Evolutionary conservation across 2,888 invertebrate species (phyloP).

Genomic region (Agrotis ipsilon): DNA sequence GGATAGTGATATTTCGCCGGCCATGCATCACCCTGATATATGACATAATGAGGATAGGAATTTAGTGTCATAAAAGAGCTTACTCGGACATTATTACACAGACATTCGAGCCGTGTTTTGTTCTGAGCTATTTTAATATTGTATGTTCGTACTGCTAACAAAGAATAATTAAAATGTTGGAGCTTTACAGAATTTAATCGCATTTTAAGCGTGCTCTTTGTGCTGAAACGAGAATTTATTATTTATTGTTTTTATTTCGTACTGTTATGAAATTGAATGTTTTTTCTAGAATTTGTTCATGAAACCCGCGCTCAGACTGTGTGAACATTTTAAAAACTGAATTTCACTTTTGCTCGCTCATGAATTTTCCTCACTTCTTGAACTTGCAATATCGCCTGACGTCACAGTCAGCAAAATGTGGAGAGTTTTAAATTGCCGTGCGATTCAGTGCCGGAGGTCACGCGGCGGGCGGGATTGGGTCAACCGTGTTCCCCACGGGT

Average conservation of each 20-base stretch:
- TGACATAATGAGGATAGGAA: slow-evolving; percentile 75
- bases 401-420: slow-evolving; percentile 56
- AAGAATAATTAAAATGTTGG: slow-evolving; percentile 42
- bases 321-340: slow-evolving; percentile 29
- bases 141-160: slow-evolving; percentile 31
- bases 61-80: slow-evolving; percentile 68
- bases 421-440: slow-evolving; percentile 51
- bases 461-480: neutral
- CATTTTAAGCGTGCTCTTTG: slow-evolving; percentile 40
- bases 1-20: slow-evolving; percentile 69
- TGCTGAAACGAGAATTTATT: slow-evolving; percentile 21
- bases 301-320: slow-evolving; percentile 8
- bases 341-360: slow-evolving; percentile 30
- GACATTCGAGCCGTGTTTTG: slow-evolving; percentile 35
- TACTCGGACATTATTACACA: slow-evolving; percentile 53
- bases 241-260: slow-evolving; percentile 20
- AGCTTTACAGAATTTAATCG: slow-evolving; percentile 34
- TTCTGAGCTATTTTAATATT: slow-evolving; percentile 40
- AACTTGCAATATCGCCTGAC: slow-evolving; percentile 46
- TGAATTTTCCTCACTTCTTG: slow-evolving; percentile 47
- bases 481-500: slow-evolving; percentile 29
- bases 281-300: slow-evolving; percentile 7
- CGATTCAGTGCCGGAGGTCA: neutral
- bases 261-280: slow-evolving; percentile 1
- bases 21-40: slow-evolving; percentile 76